Conservation (phyloP, 2,797 vertebrate species). For the Amphiprion clarkii region DNA sequence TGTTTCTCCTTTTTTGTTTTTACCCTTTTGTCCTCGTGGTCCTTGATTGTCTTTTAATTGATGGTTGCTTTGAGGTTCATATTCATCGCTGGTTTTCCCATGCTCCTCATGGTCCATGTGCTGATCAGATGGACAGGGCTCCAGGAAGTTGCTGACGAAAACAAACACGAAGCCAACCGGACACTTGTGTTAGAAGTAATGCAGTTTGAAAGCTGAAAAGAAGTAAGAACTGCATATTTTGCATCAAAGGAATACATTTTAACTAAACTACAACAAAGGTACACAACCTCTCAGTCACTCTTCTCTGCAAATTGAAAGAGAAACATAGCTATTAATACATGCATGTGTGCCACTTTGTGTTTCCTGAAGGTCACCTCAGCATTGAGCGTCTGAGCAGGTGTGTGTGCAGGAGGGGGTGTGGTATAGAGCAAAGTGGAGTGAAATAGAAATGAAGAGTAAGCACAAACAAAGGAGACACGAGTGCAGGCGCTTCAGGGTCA, state of each 20-base stretch:
- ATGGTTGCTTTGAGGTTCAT: slow-evolving; percentile 70
- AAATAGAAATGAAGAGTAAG: slow-evolving; percentile 66
- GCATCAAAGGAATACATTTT: background rate
- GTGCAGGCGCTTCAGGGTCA: slow-evolving; percentile 22
- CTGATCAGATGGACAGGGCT: slow-evolving; percentile 64
- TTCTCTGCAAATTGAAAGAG: slow-evolving; percentile 8
- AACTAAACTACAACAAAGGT: background rate
- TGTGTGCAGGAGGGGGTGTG: slow-evolving; percentile 12
- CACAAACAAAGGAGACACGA: slow-evolving; percentile 58
- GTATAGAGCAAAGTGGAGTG: slow-evolving; percentile 18
- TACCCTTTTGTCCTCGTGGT: slow-evolving; percentile 63
- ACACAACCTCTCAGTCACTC: background rate
- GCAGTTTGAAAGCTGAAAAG: slow-evolving; percentile 49
- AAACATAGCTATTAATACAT: slow-evolving; percentile 4
- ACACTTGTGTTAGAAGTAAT: slow-evolving; percentile 57
- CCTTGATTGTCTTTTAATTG: slow-evolving; percentile 78
- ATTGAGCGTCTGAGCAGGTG: slow-evolving; percentile 44
- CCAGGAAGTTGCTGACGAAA: slow-evolving; percentile 61
- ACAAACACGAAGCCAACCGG: slow-evolving; percentile 49
- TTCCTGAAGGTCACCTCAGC: slow-evolving; percentile 68
- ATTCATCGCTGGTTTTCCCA: slow-evolving; percentile 75
- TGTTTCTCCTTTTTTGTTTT: slow-evolving; percentile 69
- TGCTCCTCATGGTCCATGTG: slow-evolving; percentile 59
- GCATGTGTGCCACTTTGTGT: slow-evolving; percentile 15
- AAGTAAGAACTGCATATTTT: background rate